These are phyloP conservation scores for Drosophila pullipes DNA, from an alignment of 2,888 invertebrate species.

Conservation along the genomic window DNA sequence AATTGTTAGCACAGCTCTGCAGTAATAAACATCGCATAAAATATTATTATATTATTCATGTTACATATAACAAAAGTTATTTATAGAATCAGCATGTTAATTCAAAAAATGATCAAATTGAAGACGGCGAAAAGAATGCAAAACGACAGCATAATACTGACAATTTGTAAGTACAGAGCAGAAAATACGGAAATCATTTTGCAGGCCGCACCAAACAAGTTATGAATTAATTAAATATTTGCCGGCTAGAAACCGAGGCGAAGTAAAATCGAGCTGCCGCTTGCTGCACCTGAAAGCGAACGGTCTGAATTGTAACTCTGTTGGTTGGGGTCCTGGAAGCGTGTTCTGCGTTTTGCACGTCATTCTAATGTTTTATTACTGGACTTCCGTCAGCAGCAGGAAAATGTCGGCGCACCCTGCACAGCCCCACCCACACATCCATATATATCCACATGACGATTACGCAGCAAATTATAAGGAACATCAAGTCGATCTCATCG, in stretches of 20 bases:
- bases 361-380: constrained; percentile 82
- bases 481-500: constrained; percentile 20
- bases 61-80: constrained; percentile 44
- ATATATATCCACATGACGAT: constrained; percentile 13
- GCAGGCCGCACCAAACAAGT: constrained; percentile 51
- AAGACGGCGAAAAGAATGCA: neutral
- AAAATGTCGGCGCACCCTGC: constrained; percentile 29
- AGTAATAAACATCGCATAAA: neutral
- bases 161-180: neutral
- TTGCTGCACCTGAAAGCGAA: constrained; percentile 27
- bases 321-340: constrained; percentile 34
- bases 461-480: constrained; percentile 26
- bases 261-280: neutral
- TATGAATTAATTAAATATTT: constrained; percentile 81
- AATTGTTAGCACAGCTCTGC: constrained; percentile 56
- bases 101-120: constrained; percentile 4
- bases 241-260: constrained; percentile 31
- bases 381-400: constrained; percentile 69
- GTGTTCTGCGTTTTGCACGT: constrained; percentile 63
- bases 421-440: constrained; percentile 20
- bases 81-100: constrained; percentile 62
- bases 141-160: neutral
- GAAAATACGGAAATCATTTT: constrained; percentile 39
- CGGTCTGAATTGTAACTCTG: constrained; percentile 1
- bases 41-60: neutral